A percentile compares a stretch with the other conserved stretches of the same genome.
phyloP scores from a whole-genome alignment of 2,113 vertebrate genomes.

The Oreochromis spilurus region DNA sequence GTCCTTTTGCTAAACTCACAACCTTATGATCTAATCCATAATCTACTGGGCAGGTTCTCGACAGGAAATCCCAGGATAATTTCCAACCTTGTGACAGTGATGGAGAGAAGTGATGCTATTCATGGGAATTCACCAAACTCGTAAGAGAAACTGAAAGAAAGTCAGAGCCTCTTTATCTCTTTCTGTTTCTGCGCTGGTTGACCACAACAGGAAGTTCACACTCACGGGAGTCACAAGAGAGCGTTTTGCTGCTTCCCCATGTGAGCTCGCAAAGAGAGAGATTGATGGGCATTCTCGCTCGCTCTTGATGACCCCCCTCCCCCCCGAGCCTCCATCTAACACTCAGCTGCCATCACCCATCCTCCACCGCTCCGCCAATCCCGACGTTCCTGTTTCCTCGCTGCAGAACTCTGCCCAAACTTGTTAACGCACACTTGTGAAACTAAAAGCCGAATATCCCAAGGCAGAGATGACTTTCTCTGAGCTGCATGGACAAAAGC shows the following conservation, averaged over 20 bases:
- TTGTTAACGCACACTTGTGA: constrained; percentile 16
- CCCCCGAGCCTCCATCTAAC: constrained; percentile 8
- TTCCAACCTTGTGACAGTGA: neutral
- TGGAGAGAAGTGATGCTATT: neutral
- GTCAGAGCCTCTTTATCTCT: neutral
- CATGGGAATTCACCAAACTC: neutral
- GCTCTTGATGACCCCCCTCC: neutral
- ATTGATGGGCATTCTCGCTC: constrained; percentile 25
- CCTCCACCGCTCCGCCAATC: constrained; percentile 32
- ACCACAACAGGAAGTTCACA: constrained; percentile 58
- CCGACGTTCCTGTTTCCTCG: neutral
- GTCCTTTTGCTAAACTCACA: neutral
- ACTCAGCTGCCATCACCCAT: constrained; percentile 54
- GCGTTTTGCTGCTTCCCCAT: constrained; percentile 22
- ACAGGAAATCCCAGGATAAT: neutral
- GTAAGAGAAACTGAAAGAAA: neutral
- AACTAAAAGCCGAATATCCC: neutral
- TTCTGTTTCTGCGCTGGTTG: neutral
- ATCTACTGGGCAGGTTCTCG: neutral
- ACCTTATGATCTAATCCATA: neutral
- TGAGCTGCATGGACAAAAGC: neutral
- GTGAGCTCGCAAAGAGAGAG: constrained; percentile 2
- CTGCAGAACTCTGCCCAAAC: constrained; percentile 24
- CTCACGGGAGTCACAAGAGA: constrained; percentile 48
- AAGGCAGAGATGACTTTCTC: neutral